These are phyloP conservation scores for Drosophila neocordata DNA, from an alignment of 1,140 invertebrate genomes.

Conservation along the genomic window DNA sequence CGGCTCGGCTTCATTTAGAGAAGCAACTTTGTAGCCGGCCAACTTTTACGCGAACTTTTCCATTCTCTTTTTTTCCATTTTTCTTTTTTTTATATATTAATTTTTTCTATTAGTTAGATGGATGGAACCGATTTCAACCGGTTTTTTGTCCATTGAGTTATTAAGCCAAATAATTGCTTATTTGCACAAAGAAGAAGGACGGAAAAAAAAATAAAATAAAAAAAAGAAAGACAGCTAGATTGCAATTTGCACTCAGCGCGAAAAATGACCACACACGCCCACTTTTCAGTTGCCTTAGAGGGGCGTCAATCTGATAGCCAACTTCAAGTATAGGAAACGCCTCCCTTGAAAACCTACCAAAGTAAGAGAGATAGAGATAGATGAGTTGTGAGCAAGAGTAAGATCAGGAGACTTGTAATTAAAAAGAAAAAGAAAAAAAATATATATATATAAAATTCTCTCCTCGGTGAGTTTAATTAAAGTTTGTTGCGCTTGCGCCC, in stretches of 20 bases:
- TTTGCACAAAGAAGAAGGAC: constrained; percentile 46
- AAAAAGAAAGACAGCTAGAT: constrained; percentile 27
- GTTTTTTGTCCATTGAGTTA: constrained; percentile 72
- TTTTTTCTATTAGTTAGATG: constrained; percentile 11
- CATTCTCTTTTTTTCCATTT: background rate
- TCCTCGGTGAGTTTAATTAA: constrained; percentile 68
- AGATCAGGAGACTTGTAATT: constrained; percentile 35
- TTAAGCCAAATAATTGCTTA: constrained; percentile 80
- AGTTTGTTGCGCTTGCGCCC: constrained; percentile 41
- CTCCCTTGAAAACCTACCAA: constrained; percentile 5
- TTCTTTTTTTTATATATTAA: background rate
- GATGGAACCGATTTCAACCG: constrained; percentile 41
- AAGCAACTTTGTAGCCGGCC: constrained; percentile 69
- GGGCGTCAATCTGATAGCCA: constrained; percentile 46
- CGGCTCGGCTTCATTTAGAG: constrained; percentile 65
- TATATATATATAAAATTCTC: constrained; percentile 4
- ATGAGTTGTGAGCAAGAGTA: background rate
- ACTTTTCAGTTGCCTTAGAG: constrained; percentile 43
- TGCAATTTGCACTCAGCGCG: constrained; percentile 71
- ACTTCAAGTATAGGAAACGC: constrained; percentile 43
- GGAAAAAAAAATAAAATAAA: background rate
- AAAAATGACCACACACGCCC: constrained; percentile 74
- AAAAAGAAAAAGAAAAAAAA: constrained; percentile 28
- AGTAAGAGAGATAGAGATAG: background rate
- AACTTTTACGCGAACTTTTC: constrained; percentile 75